These are phyloP conservation scores for Rissa tridactyla DNA, from an alignment of 2,113 vertebrate genomes.

Conservation along the genomic window DNA sequence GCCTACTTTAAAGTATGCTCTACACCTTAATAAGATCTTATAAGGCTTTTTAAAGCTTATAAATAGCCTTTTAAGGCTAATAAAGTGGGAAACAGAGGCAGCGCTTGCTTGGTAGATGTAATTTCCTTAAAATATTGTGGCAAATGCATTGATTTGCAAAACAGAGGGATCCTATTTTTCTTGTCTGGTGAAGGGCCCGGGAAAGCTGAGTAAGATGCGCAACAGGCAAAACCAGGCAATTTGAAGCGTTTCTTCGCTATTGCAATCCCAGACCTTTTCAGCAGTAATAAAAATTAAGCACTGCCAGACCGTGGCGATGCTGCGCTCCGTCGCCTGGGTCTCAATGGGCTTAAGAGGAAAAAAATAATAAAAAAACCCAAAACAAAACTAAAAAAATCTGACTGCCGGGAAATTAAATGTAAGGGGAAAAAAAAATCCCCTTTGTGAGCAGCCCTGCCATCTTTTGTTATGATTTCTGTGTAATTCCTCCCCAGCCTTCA, in stretches of 20 bases:
- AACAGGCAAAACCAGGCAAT: not conserved
- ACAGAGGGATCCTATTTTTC: not conserved
- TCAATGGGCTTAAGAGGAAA: not conserved
- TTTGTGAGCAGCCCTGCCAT: not conserved
- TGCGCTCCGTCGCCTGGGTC: not conserved
- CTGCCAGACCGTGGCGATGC: not conserved
- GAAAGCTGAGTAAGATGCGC: constrained; percentile 3
- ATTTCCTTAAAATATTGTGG: not conserved
- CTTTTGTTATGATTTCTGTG: not conserved
- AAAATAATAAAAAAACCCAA: not conserved
- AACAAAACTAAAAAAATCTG: not conserved
- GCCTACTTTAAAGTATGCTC: not conserved
- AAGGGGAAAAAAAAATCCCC: not conserved
- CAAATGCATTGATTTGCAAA: not conserved
- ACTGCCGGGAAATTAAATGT: not conserved
- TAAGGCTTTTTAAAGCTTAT: not conserved
- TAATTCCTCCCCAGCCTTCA: not conserved
- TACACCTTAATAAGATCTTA: not conserved
- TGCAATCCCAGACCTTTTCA: constrained; percentile 6
- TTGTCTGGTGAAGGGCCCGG: not conserved
- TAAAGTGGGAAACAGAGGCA: not conserved
- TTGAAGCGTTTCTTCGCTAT: not conserved
- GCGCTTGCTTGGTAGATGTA: fast-evolving
- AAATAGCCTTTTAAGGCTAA: not conserved
- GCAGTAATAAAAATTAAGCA: constrained; percentile 21